Evolutionary conservation across 1,140 invertebrate genomes (phyloP).

Genomic region (Kradibia gibbosae): DNA sequence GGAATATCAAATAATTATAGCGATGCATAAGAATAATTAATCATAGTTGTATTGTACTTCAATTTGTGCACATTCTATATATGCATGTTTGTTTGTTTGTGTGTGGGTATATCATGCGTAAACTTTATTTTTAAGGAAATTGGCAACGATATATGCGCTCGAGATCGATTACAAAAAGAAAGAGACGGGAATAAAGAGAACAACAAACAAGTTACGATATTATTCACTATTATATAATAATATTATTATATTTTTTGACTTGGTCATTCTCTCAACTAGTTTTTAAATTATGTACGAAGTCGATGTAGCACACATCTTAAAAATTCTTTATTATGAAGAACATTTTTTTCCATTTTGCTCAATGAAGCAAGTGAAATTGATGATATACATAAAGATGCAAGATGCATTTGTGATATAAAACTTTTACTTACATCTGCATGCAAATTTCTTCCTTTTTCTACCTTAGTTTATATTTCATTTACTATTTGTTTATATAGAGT

Average conservation of each 20-base stretch:
- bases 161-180: conserved; percentile 67
- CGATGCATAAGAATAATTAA: conserved; percentile 68
- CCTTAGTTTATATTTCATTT: conserved; percentile 57
- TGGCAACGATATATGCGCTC: conserved; percentile 56
- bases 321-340: conserved; percentile 54
- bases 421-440: conserved; percentile 68
- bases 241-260: conserved; percentile 53
- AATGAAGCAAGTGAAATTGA: conserved; percentile 56
- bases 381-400: conserved; percentile 60
- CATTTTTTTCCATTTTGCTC: conserved; percentile 43
- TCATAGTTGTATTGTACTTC: conserved; percentile 57
- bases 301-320: conserved; percentile 49
- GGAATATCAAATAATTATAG: conserved; percentile 68
- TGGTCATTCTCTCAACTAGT: conserved; percentile 46
- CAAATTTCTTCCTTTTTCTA: conserved; percentile 62
- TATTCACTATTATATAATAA: conserved; percentile 51
- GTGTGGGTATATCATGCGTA: neutral
- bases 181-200: conserved; percentile 57
- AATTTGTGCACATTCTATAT: conserved; percentile 52
- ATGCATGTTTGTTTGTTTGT: conserved; percentile 46
- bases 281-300: conserved; percentile 49
- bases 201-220: conserved; percentile 55
- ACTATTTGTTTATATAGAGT: conserved; percentile 63
- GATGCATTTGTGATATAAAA: conserved; percentile 71
- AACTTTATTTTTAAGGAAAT: conserved; percentile 45